Base-by-base conservation (phyloP, 2,113 vertebrate genomes). In the Phocoena phocoena region DNA sequence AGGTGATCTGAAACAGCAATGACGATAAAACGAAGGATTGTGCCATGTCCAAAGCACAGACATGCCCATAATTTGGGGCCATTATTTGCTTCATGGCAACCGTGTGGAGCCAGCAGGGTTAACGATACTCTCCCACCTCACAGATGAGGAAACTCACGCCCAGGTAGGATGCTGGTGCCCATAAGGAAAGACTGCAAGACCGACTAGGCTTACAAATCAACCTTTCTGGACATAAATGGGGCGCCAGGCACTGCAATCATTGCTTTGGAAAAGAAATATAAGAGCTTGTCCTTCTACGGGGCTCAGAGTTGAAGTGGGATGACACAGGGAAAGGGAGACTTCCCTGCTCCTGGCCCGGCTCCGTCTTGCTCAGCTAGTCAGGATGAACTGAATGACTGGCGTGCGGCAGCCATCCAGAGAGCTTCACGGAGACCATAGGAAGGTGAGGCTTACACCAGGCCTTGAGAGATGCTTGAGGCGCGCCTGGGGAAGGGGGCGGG, bases 321-420 rank as follows among this genome's bases (percentile, higher is more conserved):
- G 28, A 63, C 44, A 8, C 44, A 3, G 13, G 17, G 12, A 65
- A 36, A 25, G 8, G 23, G 36, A 7, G 8, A 12, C 28, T 1
- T 13, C 58, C n/a, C 28, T 17, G 26, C 8, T 50, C 2, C 71
- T 55, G 70, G 9, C n/a, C 60, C 0, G 0, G 44, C 60, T n/a
- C 13, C 6, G 33, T 6, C 60, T 26, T 14, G 60, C 26, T 65
- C 13, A 0, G 47, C 91, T 55, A 53, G 70, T 6, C 13, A 7
- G 20, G 33, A n/a, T 7, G 38, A 23, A 62, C 1, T 6, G 14
- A 83, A 10, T 21, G 41, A 73, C 14, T 1, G 63, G 20, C 0
- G 0, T 10, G 25, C 17, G 2, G 18, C 41, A 9, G 25, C 67
- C 7, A 0, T 5, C 2, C n/a, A 9, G 26, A 50, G 90, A 28